Percentiles rank a stretch among this genome's conserved stretches.
Conservation (phyloP, 2,113 vertebrate genomes). For the Rhagologus leucostigma region DNA sequence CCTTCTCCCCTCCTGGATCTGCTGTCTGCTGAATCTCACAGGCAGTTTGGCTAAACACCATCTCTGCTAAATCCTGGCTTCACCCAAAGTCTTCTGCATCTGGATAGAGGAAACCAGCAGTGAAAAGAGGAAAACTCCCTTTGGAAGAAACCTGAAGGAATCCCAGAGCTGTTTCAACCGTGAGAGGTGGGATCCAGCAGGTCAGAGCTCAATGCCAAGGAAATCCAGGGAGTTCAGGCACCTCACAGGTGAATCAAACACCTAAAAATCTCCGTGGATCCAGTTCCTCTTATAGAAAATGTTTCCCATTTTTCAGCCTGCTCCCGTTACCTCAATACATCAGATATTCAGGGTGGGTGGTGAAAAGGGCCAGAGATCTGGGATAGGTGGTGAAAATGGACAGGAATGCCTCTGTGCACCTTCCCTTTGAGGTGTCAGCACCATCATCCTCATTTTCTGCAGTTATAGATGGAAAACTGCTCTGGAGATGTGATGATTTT, state of each 20-base stretch:
- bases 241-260: not conserved
- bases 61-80: not conserved
- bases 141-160: not conserved
- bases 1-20: not conserved
- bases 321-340: not conserved
- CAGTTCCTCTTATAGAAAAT: not conserved
- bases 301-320: not conserved
- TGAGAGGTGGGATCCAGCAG: not conserved
- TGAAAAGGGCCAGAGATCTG: not conserved
- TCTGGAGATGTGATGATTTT: not conserved
- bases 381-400: not conserved
- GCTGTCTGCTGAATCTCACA: not conserved
- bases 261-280: not conserved
- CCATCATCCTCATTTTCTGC: not conserved
- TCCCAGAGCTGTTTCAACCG: too few relatives aligned
- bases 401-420: not conserved
- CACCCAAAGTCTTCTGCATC: not conserved
- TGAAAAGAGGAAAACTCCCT: not conserved
- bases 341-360: not conserved
- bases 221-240: not conserved
- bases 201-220: not conserved
- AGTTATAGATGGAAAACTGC: not conserved
- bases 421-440: not conserved
- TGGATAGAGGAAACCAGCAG: not conserved
- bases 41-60: not conserved